Evolutionary conservation across 2,113 vertebrate genomes (phyloP).

Genomic region (Urocitellus parryii): DNA sequence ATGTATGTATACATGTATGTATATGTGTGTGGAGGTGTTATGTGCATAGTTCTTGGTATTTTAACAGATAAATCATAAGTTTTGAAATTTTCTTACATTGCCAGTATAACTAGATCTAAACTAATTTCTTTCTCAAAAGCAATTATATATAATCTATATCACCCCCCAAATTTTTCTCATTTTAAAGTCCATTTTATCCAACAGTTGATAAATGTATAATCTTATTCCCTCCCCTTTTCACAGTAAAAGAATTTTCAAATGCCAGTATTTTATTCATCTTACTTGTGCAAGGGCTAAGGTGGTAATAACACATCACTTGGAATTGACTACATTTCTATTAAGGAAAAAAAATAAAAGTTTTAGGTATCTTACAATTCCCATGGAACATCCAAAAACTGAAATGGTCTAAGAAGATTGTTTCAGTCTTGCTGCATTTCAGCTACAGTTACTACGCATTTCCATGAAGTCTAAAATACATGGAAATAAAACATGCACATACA

Average conservation of each 20-base stretch:
- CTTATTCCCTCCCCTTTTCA: background rate
- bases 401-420: background rate
- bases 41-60: background rate
- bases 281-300: conserved; percentile 35
- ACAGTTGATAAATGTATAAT: background rate
- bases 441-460: background rate
- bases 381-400: background rate
- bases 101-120: background rate
- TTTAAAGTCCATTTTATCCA: conserved; percentile 33
- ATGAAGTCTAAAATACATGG: background rate
- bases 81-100: background rate
- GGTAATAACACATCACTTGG: background rate
- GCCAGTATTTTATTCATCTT: background rate
- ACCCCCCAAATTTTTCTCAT: background rate
- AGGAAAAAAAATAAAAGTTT: background rate
- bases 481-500: background rate
- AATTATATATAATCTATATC: background rate
- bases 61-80: background rate
- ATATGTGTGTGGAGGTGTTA: background rate
- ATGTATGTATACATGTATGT: too few species aligned
- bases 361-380: background rate
- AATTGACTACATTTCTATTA: background rate
- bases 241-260: background rate
- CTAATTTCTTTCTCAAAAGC: conserved; percentile 48
- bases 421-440: background rate